Conservation (phyloP, 2,888 invertebrate species). For the Minunthozetes semirufus region DNA sequence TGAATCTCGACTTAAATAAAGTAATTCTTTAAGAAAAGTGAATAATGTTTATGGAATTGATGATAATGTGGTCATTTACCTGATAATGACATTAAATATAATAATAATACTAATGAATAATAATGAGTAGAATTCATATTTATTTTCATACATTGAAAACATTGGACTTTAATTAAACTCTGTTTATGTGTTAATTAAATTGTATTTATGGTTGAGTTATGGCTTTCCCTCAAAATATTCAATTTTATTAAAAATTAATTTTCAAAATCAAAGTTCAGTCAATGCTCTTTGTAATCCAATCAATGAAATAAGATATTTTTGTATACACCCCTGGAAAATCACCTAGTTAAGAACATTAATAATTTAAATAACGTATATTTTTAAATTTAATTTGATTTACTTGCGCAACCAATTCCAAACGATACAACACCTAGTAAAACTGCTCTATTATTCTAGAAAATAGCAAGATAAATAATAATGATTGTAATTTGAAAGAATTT, state of each 20-base stretch:
- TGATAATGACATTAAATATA: background rate
- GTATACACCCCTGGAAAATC: conserved; percentile 30
- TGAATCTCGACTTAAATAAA: background rate
- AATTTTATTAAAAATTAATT: background rate
- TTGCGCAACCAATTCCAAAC: conserved; percentile 32
- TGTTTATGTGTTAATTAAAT: background rate
- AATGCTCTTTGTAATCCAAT: conserved; percentile 19
- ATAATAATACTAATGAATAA: too few relatives aligned
- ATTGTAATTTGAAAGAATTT: background rate
- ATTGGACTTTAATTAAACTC: background rate
- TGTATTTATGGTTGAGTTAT: background rate
- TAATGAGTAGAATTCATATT: too few relatives aligned
- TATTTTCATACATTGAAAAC: background rate
- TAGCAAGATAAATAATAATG: background rate
- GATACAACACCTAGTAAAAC: conserved; percentile 14
- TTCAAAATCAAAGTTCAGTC: background rate
- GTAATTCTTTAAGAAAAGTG: too few relatives aligned
- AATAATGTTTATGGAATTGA: too few relatives aligned
- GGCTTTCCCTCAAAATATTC: background rate
- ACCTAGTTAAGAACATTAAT: background rate
- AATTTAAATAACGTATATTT: background rate
- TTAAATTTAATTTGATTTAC: background rate
- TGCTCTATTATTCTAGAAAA: background rate
- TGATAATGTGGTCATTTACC: background rate
- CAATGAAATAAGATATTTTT: conserved; percentile 26